Evolutionary conservation across 1,140 invertebrate species (phyloP), one percentile per base, ranked within the genome.

Genomic region (Galleria mellonella): DNA sequence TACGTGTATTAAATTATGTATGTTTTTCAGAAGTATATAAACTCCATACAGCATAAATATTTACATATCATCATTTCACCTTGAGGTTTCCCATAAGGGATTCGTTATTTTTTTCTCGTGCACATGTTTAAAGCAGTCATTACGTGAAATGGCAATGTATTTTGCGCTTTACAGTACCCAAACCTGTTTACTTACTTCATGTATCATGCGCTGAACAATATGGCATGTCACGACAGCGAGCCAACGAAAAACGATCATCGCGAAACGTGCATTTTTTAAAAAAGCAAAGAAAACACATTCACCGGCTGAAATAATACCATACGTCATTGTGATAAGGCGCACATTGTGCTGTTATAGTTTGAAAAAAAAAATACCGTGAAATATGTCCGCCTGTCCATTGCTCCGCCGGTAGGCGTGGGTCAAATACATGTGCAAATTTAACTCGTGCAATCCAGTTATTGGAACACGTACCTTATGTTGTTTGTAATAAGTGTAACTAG

Each of bases 141-240:
- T 77, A 68, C 51, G 54, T 55, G 57, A 69, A 74, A 73, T 60
- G 49, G 62, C 60, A 66, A 66, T 59, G 59, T 59, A 49, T 62
- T 66, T 44, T 69, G 55, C 55, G 46, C 62, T 55, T 62, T 56
- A 57, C 55, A 47, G 58, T 63, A 61, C 60, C 43, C 57, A 55
- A 73, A 77, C 76, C 74, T 66, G 76, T 77, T 74, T 62, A 65
- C 63, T 51, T 55, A 61, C 64, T 62, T 53, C 64, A 72, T 72
- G 69, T 72, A 74, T 73, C 71, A 77, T 73, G 53, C 52, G 32
- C 47, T 52, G 76, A 76, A 83, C 78, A 81, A 76, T 83, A 83
- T 79, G 75, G 75, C 65, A 60, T 73, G 78, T 72, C 73, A 76
- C 70, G 75, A 82, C 67, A 70, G 48, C 51, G 41, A 47, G 54